Evolutionary conservation across 1,140 invertebrate species (phyloP), one percentile per base, ranked within the genome.

Genomic region (Hylyphantes graminicola): DNA sequence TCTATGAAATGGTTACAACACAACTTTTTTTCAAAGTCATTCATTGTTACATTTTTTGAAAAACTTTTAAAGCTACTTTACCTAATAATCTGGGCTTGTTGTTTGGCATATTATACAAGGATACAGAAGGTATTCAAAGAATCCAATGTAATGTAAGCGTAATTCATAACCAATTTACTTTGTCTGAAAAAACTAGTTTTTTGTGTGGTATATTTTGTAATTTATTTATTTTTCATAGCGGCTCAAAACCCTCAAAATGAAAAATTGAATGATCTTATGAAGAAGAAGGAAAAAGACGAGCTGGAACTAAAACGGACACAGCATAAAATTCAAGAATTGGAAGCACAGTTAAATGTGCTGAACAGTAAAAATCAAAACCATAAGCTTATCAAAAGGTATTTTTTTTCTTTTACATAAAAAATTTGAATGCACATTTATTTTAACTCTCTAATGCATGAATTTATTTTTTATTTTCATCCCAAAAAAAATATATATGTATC

Each of bases 251-350:
- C 0, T 61, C 10, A 57, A 51, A 64, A 67, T 9, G 59, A 50
- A 64, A 64, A 61, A 19, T 17, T 55, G 3, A 54, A 35, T 13
- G 51, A 35, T 50, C 53, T 67, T 67, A 15, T n/a, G 7, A 67
- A 57, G 57, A 50, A 65, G 13, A 67, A 67, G n/a, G n/a, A 78
- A 78, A 53, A 67, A 0, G 15, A 15, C 2, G 19, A 78, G 48
- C 2, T 54, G 13, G 67, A 65, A 15, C 11, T 78, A 68, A 65
- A 68, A 55, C 10, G 19, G 17, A 78, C 48, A n/a, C 51, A 67
- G 55, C n/a, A 65, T 15, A 51, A 55, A 78, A 78, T 55, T 67
- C 8, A 78, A 55, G 51, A 78, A 3, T 35, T 57, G 2, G 35
- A 2, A 0, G 57, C 55, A 12, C 54, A 70, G 15, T 12, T 50